A percentile compares a stretch with the other conserved stretches of the same genome.
Evolutionary conservation across 2,797 vertebrate species (phyloP).

Genomic region (Austrolebias charrua): DNA sequence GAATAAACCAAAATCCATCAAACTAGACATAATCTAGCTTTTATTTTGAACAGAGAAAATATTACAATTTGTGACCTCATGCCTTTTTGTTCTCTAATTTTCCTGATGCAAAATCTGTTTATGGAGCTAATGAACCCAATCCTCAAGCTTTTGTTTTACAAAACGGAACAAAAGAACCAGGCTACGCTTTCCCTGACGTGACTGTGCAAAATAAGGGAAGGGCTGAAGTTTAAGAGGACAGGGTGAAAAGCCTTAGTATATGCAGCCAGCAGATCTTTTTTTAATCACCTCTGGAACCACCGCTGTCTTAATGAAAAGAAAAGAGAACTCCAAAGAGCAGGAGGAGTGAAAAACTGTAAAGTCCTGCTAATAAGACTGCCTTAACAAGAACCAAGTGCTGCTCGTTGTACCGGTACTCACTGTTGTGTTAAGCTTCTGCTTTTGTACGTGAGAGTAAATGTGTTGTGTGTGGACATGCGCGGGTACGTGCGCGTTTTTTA

Average conservation of each 20-base stretch:
- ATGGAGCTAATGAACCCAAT: no score
- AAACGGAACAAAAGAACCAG: no score
- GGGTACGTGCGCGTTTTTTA: conserved; percentile 43
- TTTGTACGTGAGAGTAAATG: not conserved
- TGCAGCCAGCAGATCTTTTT: conserved; percentile 44
- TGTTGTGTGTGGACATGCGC: conserved; percentile 17
- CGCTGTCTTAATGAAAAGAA: conserved; percentile 60
- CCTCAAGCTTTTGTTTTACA: no score
- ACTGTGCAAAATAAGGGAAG: no score
- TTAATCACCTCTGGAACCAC: conserved; percentile 52
- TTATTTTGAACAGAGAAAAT: no score
- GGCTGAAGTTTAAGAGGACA: no score
- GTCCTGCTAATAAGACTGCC: conserved; percentile 59
- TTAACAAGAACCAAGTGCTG: conserved; percentile 60
- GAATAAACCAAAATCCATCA: no score
- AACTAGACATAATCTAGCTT: no score
- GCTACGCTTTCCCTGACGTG: no score
- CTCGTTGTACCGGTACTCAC: conserved; percentile 52
- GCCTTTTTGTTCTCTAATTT: no score
- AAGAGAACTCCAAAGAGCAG: conserved; percentile 34
- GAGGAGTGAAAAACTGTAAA: conserved; percentile 30
- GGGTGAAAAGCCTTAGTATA: conserved; percentile 5
- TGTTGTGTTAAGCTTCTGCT: conserved; percentile 42
- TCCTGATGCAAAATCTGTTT: no score
- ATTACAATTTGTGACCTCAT: no score